A percentile compares a stretch with the other conserved stretches of the same genome.
These are phyloP conservation scores for Corticium candelabrum DNA, from an alignment of 37 sponge, comb jelly and placozoan genomes.

Conservation along the genomic window DNA sequence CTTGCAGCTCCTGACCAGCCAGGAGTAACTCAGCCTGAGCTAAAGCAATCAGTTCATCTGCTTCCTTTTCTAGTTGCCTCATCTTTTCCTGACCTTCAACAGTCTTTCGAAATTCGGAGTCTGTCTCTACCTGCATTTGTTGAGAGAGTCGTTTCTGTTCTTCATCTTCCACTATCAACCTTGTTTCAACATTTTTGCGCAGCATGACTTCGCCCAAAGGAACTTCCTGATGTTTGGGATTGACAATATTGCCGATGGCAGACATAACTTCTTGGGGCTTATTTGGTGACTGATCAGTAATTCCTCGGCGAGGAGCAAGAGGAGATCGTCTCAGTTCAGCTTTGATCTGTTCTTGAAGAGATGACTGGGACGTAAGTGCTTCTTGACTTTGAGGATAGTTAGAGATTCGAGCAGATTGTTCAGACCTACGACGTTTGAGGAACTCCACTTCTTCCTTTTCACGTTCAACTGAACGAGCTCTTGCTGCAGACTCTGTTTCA, in stretches of 20 bases:
- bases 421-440: background rate
- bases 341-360: background rate
- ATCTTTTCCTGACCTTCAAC: background rate
- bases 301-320: background rate
- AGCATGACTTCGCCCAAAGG: background rate
- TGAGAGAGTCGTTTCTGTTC: background rate
- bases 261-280: background rate
- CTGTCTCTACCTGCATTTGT: background rate
- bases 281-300: background rate
- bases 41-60: background rate
- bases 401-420: too few relatives aligned
- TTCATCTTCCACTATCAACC: background rate
- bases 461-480: background rate
- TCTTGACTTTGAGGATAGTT: too few relatives aligned
- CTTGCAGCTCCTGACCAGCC: background rate
- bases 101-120: background rate
- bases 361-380: background rate
- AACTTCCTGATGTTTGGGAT: background rate
- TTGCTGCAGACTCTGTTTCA: background rate
- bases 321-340: background rate
- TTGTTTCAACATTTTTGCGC: background rate
- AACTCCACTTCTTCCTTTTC: background rate
- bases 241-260: background rate
- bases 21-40: background rate
- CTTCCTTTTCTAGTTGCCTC: background rate